Base-by-base conservation (phyloP, 2,797 vertebrate genomes). In the Anabas testudineus region DNA sequence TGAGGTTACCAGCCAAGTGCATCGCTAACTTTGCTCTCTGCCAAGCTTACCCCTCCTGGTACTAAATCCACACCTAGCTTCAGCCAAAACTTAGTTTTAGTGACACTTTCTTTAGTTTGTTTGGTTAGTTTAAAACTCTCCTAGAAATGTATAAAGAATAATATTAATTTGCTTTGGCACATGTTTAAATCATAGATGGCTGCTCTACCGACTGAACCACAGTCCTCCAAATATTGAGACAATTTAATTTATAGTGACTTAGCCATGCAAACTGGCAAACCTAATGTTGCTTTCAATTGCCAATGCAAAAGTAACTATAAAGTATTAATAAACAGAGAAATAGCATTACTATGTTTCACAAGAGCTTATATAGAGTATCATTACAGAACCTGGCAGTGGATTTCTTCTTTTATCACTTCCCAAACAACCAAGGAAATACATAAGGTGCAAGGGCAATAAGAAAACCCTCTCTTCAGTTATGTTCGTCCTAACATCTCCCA, bases 1-100 rank as follows among this genome's bases (percentile, higher is more conserved):
- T 78, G 82, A 84, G 89, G 89, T 92, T 92, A 90, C 86, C 92
- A 81, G 87, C 84, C 87, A 70, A 81, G 71, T 76, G 79, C 87
- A 81, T 62, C 68, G 51, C 75, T 85, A 86, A 90, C 86, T 88
- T 76, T 71, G n/a, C 77, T 80, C 83, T 76, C 72, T 54, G 68
- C 80, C 84, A 88, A 82, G 65, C 71, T 57, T 61, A 59, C 53
- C 70, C 65, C 64, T 54, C 66, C 55, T 79, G 39, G 39, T 83
- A 68, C 67, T 78, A 24, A 46, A 37, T 62, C 24, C 7, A 45
- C 7, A 6, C 47, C 70, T 57, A 53, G 60, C 26, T 43, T 46
- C 34, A n/a, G 54, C 67, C 53, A 49, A 78, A 74, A 81, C 71
- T 85, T 84, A n/a, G n/a, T 71, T 58, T n/a, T 26, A 65, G 42